Evolutionary conservation across 2,797 vertebrate species (phyloP).

Genomic region (Gallinago stenura): DNA sequence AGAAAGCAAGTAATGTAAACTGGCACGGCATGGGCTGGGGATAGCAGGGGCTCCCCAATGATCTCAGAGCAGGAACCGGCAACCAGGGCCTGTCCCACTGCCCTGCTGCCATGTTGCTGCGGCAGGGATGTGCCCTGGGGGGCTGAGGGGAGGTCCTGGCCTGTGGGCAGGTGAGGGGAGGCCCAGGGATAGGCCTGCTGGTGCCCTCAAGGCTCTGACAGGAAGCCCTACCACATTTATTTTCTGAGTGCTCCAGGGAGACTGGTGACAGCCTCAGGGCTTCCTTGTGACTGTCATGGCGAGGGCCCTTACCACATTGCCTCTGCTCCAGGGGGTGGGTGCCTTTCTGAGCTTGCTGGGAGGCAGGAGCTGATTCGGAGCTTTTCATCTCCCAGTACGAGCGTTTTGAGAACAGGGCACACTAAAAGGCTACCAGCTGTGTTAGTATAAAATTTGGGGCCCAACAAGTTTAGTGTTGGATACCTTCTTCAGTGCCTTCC

Average conservation of each 20-base stretch:
- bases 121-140: background rate
- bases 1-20: background rate
- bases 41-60: rapidly evolving
- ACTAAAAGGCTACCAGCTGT: background rate
- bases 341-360: background rate
- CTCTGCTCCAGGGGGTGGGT: rapidly evolving
- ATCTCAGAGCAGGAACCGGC: background rate
- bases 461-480: background rate
- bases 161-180: background rate
- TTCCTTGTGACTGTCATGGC: background rate
- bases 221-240: rapidly evolving
- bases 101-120: too few relatives aligned
- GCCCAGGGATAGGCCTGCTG: rapidly evolving
- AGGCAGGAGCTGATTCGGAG: background rate
- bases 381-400: background rate
- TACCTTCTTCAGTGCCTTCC: background rate
- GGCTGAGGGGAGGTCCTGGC: background rate
- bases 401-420: background rate
- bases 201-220: background rate
- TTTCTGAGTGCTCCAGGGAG: background rate
- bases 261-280: background rate
- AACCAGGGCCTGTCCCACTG: too few relatives aligned
- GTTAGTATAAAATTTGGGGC: background rate
- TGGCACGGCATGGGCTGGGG: rapidly evolving
- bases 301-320: background rate